These are phyloP conservation scores for Collichthys lucidus DNA, from an alignment of 2,113 vertebrate genomes.

Conservation along the genomic window DNA sequence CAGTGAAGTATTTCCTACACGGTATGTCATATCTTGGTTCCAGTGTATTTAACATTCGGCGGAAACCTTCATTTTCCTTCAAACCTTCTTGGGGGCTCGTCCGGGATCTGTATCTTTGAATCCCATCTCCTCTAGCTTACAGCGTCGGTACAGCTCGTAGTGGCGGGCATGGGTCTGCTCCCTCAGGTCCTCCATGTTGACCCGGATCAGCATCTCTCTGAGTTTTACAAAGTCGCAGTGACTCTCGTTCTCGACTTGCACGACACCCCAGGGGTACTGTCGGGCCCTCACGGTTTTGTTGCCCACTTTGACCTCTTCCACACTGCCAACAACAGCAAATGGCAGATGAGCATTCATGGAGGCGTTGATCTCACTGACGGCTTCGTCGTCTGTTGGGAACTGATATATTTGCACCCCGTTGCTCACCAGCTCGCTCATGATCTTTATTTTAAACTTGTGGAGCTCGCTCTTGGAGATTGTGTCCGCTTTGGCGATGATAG, in stretches of 20 bases:
- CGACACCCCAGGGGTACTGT: conserved; percentile 98
- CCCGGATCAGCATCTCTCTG: conserved; percentile 95
- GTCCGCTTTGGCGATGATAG: conserved; percentile 97
- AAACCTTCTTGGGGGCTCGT: too few species aligned
- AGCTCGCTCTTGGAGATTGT: conserved; percentile 98
- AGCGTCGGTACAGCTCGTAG: conserved; percentile 96
- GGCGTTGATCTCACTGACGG: conserved; percentile 94
- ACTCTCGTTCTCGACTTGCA: conserved; percentile 98
- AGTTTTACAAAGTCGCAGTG: conserved; percentile 99
- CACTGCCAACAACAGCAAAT: conserved; percentile 96
- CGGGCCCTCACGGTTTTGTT: conserved; percentile 97
- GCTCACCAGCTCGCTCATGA: conserved; percentile 98
- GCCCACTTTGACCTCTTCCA: conserved; percentile 97
- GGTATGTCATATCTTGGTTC: too few species aligned
- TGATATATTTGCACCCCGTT: conserved; percentile 99
- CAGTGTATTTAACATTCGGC: too few species aligned
- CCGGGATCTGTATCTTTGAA: conserved; percentile 97
- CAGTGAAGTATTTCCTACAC: too few species aligned
- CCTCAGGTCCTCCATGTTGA: conserved; percentile 99
- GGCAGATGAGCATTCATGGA: conserved; percentile 99
- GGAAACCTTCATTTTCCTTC: too few species aligned
- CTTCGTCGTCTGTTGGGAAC: conserved; percentile 95
- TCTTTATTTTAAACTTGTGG: conserved; percentile 99
- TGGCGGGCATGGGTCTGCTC: conserved; percentile 97
- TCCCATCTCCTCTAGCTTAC: conserved; percentile 98